A percentile compares a stretch with the other conserved stretches of the same genome.
Conservation (phyloP, 2,113 vertebrate species). For the Aptenodytes patagonicus region DNA sequence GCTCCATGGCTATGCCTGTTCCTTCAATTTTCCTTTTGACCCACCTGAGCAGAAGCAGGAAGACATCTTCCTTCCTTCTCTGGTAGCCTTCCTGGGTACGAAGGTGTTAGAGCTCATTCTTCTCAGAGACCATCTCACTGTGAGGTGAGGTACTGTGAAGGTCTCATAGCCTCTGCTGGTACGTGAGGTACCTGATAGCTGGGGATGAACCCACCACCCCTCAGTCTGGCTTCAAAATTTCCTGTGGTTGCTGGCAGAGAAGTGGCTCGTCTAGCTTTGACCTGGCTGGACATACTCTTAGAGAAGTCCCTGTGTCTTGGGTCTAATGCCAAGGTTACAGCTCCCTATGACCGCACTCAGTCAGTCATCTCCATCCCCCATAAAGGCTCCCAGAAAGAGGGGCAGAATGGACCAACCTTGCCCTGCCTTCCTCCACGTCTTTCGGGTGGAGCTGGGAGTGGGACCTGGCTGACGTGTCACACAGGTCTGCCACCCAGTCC, state of each 20-base stretch:
- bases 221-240: background rate
- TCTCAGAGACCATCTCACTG: background rate
- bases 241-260: background rate
- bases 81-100: background rate
- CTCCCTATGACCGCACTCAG: fast-evolving
- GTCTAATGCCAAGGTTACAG: background rate
- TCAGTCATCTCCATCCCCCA: background rate
- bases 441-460: background rate
- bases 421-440: background rate
- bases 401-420: background rate
- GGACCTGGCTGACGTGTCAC: background rate
- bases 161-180: background rate
- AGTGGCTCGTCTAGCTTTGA: background rate
- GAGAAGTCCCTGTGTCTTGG: background rate
- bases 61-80: background rate
- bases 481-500: background rate
- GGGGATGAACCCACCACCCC: background rate
- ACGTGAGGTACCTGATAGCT: background rate
- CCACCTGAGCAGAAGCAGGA: background rate
- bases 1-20: background rate
- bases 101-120: background rate
- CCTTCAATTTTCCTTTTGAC: background rate
- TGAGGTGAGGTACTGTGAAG: background rate
- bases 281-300: background rate
- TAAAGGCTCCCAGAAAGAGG: background rate